Evolutionary conservation across 2,797 vertebrate genomes (phyloP), one percentile per base, ranked within the genome.

Genomic region (Pitangus sulphuratus): DNA sequence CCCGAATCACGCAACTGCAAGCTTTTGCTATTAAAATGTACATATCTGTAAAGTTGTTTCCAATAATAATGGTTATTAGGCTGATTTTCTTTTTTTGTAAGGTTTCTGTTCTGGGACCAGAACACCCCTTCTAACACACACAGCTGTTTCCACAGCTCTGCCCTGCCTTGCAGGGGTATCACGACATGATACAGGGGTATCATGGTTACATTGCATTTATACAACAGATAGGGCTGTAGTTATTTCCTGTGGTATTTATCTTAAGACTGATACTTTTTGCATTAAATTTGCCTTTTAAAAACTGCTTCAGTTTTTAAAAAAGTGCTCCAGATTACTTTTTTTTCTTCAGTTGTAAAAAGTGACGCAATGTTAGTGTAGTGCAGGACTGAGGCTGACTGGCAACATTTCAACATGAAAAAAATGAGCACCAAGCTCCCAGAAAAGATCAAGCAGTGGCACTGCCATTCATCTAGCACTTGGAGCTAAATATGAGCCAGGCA

Each of bases 21-120:
- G 72, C 89, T 92, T 92, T 42, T 90, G 93, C 89, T 81, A 13
- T 64, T 75, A 35, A 85, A 83, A 37, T 95, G 92, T 97, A 96
- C 78, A 93, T 89, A 97, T 7, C 50, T 96, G 91, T 96, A 94
- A 96, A 97, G 66, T 77, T 77, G 11, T 77, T 90, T 78, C 40
- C 54, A 83, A 2, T 47, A n/a, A 28, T 4, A 51, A 83, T 12
- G 53, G 62, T 42, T 72, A 65, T 51, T 66, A 91, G 28, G 69
- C 22, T 31, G 15, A 30, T 51, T 62, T 28, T 19, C 12, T 28
- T 84, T 30, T 54, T 74, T 35, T 84, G 9, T 61, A 54, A 80
- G 51, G 60, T 44, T 72, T 28, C 26, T 68, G 48, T 31, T 68
- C 54, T 54, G 33, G 71, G 58, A 58, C 15, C 51, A 62, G 66